phyloP scores from a whole-genome alignment of 2,113 vertebrate genomes.

The Clarias magur region DNA sequence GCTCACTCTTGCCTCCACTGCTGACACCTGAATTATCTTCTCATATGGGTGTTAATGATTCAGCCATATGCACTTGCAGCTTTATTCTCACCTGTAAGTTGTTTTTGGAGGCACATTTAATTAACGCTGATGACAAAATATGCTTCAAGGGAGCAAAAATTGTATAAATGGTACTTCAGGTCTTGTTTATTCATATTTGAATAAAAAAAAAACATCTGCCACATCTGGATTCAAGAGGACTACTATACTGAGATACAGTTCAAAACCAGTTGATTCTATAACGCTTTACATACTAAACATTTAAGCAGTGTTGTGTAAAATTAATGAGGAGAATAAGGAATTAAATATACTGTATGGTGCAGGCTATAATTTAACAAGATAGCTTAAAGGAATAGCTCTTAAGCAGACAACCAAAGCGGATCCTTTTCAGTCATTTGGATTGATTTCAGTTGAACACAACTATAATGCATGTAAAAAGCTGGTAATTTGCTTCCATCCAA shows the following conservation, averaged over 20 bases:
- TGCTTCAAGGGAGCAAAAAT: background rate
- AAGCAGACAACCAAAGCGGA: background rate
- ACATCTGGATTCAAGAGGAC: slow-evolving; percentile 25
- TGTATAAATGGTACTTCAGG: background rate
- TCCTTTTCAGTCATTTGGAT: background rate
- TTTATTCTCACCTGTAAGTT: background rate
- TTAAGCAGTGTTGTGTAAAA: background rate
- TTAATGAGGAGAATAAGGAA: background rate
- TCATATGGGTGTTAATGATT: slow-evolving; percentile 39
- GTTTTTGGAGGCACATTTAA: background rate
- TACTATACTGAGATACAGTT: background rate
- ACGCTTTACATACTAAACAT: background rate
- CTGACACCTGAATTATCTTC: slow-evolving; percentile 23
- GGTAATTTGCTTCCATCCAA: background rate
- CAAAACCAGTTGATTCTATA: background rate
- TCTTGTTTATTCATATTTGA: slow-evolving; percentile 53
- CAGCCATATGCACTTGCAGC: background rate
- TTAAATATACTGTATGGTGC: background rate
- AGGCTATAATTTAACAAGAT: background rate
- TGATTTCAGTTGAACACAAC: background rate
- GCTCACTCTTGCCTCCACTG: slow-evolving; percentile 43
- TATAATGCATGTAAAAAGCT: background rate
- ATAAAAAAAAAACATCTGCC: slow-evolving; percentile 62
- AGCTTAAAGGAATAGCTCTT: background rate
- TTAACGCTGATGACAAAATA: background rate